Conservation (phyloP, 2,888 invertebrate species). For the Rhingia rostrata region DNA sequence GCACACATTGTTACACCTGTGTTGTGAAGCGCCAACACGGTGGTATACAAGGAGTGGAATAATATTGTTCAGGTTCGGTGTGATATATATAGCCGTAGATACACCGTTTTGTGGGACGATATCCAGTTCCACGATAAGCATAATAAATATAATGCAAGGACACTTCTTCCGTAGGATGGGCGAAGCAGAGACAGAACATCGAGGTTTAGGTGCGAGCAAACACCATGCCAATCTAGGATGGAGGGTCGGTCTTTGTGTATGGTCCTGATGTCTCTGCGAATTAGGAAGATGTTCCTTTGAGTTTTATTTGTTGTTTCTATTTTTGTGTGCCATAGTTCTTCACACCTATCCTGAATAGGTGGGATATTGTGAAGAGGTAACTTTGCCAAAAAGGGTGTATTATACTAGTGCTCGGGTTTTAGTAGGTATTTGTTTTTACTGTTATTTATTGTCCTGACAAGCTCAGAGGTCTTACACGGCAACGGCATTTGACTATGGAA, state of each 20-base stretch:
- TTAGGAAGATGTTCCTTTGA: slow-evolving; percentile 67
- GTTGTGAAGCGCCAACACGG: background rate
- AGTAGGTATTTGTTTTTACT: slow-evolving; percentile 68
- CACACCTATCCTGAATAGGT: slow-evolving; percentile 54
- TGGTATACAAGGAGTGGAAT: slow-evolving; percentile 9
- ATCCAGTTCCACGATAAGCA: slow-evolving; percentile 65
- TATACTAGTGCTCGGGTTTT: slow-evolving; percentile 52
- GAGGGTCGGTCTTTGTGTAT: background rate
- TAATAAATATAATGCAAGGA: slow-evolving; percentile 73
- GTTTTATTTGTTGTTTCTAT: slow-evolving; percentile 37
- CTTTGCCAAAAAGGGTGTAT: slow-evolving; percentile 12
- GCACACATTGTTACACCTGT: slow-evolving; percentile 15
- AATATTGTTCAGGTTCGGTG: slow-evolving; percentile 32
- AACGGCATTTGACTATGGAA: slow-evolving; percentile 40
- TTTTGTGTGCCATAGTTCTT: slow-evolving; percentile 30
- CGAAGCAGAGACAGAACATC: background rate
- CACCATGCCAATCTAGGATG: background rate
- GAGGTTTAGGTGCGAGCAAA: too few species aligned
- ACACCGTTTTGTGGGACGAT: slow-evolving; percentile 32
- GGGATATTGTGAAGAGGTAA: background rate
- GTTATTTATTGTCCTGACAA: slow-evolving; percentile 69
- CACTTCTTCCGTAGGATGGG: slow-evolving; percentile 54
- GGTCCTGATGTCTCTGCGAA: slow-evolving; percentile 65
- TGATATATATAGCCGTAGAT: background rate
- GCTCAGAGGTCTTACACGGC: slow-evolving; percentile 43